Evolutionary conservation across 2,888 invertebrate species (phyloP), one percentile per base, ranked within the genome.

Genomic region (Synanthedon vespiformis): DNA sequence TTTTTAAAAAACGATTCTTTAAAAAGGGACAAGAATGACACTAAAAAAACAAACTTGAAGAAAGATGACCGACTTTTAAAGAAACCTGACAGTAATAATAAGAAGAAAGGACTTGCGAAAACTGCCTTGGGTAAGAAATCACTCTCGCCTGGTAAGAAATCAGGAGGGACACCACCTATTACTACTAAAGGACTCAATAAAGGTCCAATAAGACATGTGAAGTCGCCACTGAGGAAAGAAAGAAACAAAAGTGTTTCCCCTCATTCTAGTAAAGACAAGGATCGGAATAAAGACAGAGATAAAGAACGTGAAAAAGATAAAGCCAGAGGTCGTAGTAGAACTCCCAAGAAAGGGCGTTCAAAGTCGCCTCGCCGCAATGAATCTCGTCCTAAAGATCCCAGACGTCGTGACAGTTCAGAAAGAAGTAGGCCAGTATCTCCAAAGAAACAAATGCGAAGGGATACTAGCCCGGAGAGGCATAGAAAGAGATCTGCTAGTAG

Each of bases 271-370:
- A 87, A 88, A 68, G 81, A 88, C 48, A 80, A 83, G 65, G 90
- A 90, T 51, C 78, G 83, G 27, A 88, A 89, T 49, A 81, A 80
- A 60, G 81, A 82, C 3, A 77, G 71, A 56, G 88, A 88, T 40
- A 80, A 80, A 61, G 83, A 74, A 61, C 88, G 88, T 5, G 89
- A 89, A 44, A 84, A 80, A 61, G 89, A 90, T 41, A 86, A 88
- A 48, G 77, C 77, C 48, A 84, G 81, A 64, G 88, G 61, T 8
- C 77, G 90, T 51, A 88, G 88, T 54, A 83, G 88, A 64, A 73
- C 89, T 61, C 75, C 83, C 61, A 75, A 81, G 61, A 82, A 88
- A 69, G 76, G 77, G 59, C 68, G 87, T 67, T 80, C 89, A 22
- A 74, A 82, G 54, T 87, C 88, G 10, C 87, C 85, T 5, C 72